Base-by-base conservation (phyloP, 2,888 invertebrate species). In the Nebria brevicollis region DNA sequence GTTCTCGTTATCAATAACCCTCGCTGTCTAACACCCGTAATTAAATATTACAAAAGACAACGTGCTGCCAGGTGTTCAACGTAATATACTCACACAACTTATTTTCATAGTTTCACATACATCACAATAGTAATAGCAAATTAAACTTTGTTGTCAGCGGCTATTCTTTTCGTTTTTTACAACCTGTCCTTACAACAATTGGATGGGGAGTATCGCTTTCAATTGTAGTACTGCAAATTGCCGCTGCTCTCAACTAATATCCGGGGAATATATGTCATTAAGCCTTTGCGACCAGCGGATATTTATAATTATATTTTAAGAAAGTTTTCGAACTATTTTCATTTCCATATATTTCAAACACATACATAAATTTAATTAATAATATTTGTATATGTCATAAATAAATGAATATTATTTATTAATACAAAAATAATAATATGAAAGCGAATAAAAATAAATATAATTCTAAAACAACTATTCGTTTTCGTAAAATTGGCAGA, bases 1-100 rank as follows among this genome's bases (percentile, higher is more conserved):
- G 25, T 66, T 42, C 78, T 78, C 73, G 73, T 78, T 78, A 66
- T 78, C 73, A 20, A 66, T 78, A 70, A 66, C 78, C 78, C 78
- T 78, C 66, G 34, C 74, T 73, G 34, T 66, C 54, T 42, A 66
- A 73, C 73, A 78, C 73, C 73, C 64, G 73, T 78, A 72, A 78
- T 78, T 78, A 78, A 74, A 73, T 78, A 66, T 66, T 74, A 74
- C 66, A 66, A 70, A 73, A 73, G 41, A 43, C 26, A 73, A 41
- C 41, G 26, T 15, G 42, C 73, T 66, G 73, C 78, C 78, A 78
- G 78, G 78, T 78, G 78, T 78, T 78, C 78, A 25, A 26, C 15
- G 20, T 42, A 54, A 54, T 54, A 54, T 54, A 54, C 54, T 54
- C 54, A 54, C 54, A 54, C 54, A 54, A 34, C 34, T 5, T 25